phyloP scores from a whole-genome alignment of 2,888 invertebrate species.

The Aporophyla lueneburgensis region DNA sequence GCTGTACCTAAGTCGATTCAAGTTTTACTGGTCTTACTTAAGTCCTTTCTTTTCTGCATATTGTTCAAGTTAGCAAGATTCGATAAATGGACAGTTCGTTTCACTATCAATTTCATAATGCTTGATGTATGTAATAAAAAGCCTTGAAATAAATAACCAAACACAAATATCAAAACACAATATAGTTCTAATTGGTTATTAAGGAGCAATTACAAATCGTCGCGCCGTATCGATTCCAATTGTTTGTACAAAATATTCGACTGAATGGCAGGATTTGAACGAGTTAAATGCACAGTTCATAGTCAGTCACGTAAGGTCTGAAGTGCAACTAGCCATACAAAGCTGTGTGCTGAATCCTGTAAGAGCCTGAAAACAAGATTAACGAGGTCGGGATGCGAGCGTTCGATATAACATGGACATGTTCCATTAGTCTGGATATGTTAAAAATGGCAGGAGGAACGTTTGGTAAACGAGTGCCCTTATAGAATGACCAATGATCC shows the following conservation, averaged over 20 bases:
- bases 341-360: conserved; percentile 57
- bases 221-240: conserved; percentile 21
- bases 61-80: conserved; percentile 9
- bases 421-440: conserved; percentile 60
- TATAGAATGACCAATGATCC: conserved; percentile 53
- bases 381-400: conserved; percentile 56
- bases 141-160: not conserved
- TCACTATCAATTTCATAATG: not conserved
- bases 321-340: conserved; percentile 52
- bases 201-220: conserved; percentile 23
- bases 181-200: conserved; percentile 3
- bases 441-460: conserved; percentile 54
- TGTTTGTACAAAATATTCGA: conserved; percentile 7
- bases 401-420: conserved; percentile 56
- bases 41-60: conserved; percentile 8
- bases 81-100: not conserved
- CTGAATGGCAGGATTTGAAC: conserved; percentile 12
- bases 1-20: conserved; percentile 5
- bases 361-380: conserved; percentile 66
- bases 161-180: not conserved
- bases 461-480: conserved; percentile 22
- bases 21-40: conserved; percentile 36
- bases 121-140: not conserved
- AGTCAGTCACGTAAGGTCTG: conserved; percentile 29
- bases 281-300: conserved; percentile 20